These are phyloP conservation scores for Thymelicus sylvestris DNA, from an alignment of 2,888 invertebrate genomes.

Conservation along the genomic window DNA sequence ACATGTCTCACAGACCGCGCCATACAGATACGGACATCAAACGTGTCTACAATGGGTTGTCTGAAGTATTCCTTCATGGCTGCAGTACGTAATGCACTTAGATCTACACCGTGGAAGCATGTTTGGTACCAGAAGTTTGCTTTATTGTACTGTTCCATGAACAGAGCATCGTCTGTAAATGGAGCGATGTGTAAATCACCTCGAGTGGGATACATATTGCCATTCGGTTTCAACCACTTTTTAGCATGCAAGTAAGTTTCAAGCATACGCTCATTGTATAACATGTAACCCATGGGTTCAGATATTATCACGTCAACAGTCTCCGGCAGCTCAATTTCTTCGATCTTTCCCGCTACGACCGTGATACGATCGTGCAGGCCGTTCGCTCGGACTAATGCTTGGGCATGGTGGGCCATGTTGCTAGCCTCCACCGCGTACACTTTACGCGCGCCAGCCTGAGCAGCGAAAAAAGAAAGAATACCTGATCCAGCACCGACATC, in stretches of 20 bases:
- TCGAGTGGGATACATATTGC: conserved; percentile 98
- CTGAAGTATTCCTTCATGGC: conserved; percentile 99
- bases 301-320: conserved; percentile 98
- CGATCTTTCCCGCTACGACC: conserved; percentile 98
- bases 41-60: conserved; percentile 99
- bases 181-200: conserved; percentile 99
- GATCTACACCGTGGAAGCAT: conserved; percentile 98
- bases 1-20: conserved; percentile 96
- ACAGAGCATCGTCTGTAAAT: conserved; percentile 98
- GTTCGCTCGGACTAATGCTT: conserved; percentile 95
- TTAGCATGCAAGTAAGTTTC: conserved; percentile 99
- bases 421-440: conserved; percentile 99
- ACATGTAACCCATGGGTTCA: conserved; percentile 99
- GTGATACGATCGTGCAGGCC: conserved; percentile 94
- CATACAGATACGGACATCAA: conserved; percentile 98
- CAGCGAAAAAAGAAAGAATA: conserved; percentile 98
- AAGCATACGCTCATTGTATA: conserved; percentile 99
- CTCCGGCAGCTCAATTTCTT: conserved; percentile 98
- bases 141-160: conserved; percentile 99
- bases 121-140: conserved; percentile 99
- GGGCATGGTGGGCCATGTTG: conserved; percentile 98
- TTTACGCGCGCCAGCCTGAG: conserved; percentile 97
- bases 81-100: conserved; percentile 95
- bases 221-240: conserved; percentile 96
- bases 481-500: conserved; percentile 99